Conservation (phyloP, 2,797 vertebrate species). For the Dendrocincla tyrannina region DNA sequence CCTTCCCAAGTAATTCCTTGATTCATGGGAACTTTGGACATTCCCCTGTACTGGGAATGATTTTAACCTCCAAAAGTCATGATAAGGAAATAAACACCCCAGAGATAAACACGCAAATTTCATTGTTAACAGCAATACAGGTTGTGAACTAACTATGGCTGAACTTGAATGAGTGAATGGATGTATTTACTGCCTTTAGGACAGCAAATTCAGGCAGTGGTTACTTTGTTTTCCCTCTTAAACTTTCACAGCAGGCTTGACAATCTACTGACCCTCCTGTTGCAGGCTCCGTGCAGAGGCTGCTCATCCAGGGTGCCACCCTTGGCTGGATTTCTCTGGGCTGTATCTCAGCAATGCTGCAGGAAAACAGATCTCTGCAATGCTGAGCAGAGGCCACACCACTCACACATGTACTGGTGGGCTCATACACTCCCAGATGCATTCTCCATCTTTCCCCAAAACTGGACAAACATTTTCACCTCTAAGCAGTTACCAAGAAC, state of each 20-base stretch:
- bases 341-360: background rate
- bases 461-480: background rate
- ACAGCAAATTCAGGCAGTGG: background rate
- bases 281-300: background rate
- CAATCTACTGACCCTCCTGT: background rate
- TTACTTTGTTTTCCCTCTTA: background rate
- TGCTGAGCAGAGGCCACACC: background rate
- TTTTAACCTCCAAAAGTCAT: fast-evolving
- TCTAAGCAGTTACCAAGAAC: background rate
- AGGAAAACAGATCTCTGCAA: background rate
- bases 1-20: background rate
- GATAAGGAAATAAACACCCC: background rate
- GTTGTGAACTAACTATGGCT: background rate
- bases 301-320: background rate
- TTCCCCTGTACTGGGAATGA: background rate
- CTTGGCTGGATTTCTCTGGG: background rate
- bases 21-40: background rate
- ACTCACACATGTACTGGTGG: background rate
- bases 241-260: background rate
- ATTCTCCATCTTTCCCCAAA: background rate
- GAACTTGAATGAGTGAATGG: background rate
- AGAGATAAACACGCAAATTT: background rate
- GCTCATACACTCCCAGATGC: background rate
- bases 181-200: background rate
- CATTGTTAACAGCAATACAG: background rate